Evolutionary conservation across 2,797 vertebrate genomes (phyloP).

Genomic region (Geotria australis): DNA sequence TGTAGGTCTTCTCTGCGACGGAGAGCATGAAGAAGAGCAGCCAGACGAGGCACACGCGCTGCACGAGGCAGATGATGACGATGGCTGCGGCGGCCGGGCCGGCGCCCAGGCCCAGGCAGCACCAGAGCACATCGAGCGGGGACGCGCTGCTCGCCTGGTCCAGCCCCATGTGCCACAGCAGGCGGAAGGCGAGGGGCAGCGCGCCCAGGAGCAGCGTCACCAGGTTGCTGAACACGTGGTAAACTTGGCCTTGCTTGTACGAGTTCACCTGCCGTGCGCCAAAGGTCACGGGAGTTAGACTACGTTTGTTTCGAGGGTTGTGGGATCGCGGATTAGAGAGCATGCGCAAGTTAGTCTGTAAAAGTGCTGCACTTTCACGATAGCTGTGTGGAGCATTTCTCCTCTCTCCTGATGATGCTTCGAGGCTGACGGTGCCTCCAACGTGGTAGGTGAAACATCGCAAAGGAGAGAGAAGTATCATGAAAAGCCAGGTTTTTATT

Average conservation of each 20-base stretch:
- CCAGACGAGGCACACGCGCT: conserved; percentile 51
- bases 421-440: too few species aligned
- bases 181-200: conserved; percentile 46
- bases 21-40: conserved; percentile 99
- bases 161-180: conserved; percentile 29
- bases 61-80: conserved; percentile 31
- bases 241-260: conserved; percentile 57
- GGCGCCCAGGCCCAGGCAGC: conserved; percentile 25
- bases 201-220: conserved; percentile 35
- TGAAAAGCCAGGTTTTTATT: too few species aligned
- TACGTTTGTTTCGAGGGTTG: too few species aligned
- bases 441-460: too few species aligned
- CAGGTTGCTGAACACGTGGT: conserved; percentile 44
- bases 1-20: conserved; percentile 85
- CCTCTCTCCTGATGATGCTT: too few species aligned
- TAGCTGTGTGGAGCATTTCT: too few species aligned
- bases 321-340: too few species aligned
- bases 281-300: background rate
- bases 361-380: too few species aligned
- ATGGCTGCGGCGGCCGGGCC: conserved; percentile 10
- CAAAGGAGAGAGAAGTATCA: too few species aligned
- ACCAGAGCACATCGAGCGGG: conserved; percentile 13
- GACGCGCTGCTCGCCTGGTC: conserved; percentile 24
- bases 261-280: conserved; percentile 34
- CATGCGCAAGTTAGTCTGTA: too few species aligned